Evolutionary conservation across 1,140 invertebrate species (phyloP).

Genomic region (Drosophila elegans): DNA sequence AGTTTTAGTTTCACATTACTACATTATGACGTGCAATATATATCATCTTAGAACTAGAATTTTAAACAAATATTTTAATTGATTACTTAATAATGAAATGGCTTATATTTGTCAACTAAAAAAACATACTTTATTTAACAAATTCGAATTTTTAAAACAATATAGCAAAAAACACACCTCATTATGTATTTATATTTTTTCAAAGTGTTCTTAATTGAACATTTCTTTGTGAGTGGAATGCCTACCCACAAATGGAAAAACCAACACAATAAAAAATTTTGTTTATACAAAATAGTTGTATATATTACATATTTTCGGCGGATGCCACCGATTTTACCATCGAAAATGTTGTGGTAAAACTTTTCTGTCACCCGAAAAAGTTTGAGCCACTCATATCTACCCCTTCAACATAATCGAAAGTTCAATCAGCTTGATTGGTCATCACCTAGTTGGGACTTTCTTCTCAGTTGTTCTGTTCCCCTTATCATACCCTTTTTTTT

Average conservation of each 20-base stretch:
- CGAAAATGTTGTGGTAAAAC: constrained; percentile 2
- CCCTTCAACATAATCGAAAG: constrained; percentile 5
- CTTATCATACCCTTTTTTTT: no score
- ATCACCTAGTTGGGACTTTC: constrained; percentile 2
- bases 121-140: no score
- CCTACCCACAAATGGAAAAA: neutral
- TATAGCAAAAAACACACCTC: no score
- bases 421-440: constrained; percentile 18
- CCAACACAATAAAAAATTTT: neutral
- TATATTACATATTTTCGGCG: constrained; percentile 7
- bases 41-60: no score
- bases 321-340: neutral
- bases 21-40: no score
- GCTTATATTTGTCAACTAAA: no score
- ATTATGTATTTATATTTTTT: neutral
- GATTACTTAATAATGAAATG: no score
- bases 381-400: constrained; percentile 6
- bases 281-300: constrained; percentile 10
- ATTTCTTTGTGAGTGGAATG: neutral
- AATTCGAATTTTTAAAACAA: no score
- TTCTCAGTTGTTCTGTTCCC: neutral
- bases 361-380: constrained; percentile 14
- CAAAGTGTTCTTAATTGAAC: neutral
- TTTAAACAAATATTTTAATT: no score
- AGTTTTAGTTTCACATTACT: no score